Evolutionary conservation across 2,888 invertebrate genomes (phyloP).

Genomic region (Drosophila vallismaia): DNA sequence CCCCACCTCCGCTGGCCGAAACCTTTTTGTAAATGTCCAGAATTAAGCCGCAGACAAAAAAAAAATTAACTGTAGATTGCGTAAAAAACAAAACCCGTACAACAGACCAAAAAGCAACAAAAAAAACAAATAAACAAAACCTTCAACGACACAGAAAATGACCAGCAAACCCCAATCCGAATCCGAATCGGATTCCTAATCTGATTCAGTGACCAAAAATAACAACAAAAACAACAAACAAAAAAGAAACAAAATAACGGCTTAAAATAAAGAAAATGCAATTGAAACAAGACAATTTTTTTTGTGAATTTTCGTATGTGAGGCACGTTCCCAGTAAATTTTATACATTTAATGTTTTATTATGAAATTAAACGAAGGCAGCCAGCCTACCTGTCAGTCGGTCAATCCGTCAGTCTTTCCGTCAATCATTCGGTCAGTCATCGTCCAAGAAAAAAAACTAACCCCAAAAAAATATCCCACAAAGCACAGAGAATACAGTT

Average conservation of each 20-base stretch:
- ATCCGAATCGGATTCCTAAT: constrained; percentile 46
- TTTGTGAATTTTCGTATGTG: constrained; percentile 54
- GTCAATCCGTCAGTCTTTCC: constrained; percentile 20
- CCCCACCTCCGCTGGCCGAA: constrained; percentile 27
- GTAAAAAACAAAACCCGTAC: constrained; percentile 52
- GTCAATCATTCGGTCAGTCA: constrained; percentile 19
- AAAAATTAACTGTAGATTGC: constrained; percentile 64
- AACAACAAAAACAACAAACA: constrained; percentile 17
- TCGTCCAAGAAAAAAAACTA: constrained; percentile 28
- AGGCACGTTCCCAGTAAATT: constrained; percentile 64
- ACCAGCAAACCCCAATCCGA: constrained; percentile 36
- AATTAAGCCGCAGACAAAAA: constrained; percentile 52
- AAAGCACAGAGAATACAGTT: constrained; percentile 37
- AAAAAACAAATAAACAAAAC: constrained; percentile 57
- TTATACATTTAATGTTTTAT: constrained; percentile 70
- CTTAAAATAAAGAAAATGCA: constrained; percentile 42
- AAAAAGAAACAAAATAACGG: constrained; percentile 2
- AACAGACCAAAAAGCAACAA: constrained; percentile 22
- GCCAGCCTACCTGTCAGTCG: constrained; percentile 18
- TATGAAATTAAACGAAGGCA: constrained; percentile 64
- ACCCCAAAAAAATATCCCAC: constrained; percentile 18
- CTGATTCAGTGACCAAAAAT: constrained; percentile 43
- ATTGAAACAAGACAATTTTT: constrained; percentile 37
- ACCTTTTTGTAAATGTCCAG: constrained; percentile 28
- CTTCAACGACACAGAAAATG: constrained; percentile 41